phyloP scores from a whole-genome alignment of 2,888 invertebrate species.

The Heliconius hortense region DNA sequence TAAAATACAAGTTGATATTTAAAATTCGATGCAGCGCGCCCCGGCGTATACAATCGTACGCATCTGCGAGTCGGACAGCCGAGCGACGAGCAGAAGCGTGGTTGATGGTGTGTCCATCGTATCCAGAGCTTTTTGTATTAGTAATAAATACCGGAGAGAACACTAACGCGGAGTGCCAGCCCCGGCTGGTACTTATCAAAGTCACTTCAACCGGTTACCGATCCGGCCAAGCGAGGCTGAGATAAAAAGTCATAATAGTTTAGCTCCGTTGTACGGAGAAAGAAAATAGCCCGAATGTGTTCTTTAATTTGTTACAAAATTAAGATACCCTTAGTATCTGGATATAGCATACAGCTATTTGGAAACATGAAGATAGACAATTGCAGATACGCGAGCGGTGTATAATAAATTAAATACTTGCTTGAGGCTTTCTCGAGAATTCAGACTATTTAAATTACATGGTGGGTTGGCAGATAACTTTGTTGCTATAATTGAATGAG shows the following conservation, averaged over 20 bases:
- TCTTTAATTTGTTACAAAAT: constrained; percentile 34
- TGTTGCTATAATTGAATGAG: constrained; percentile 21
- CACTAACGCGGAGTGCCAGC: constrained; percentile 30
- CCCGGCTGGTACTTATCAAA: constrained; percentile 53
- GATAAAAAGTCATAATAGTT: constrained; percentile 61
- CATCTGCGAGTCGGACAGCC: constrained; percentile 38
- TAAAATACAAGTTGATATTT: constrained; percentile 36
- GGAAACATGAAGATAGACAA: constrained; percentile 26
- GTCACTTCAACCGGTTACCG: constrained; percentile 71
- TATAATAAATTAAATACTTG: constrained; percentile 32
- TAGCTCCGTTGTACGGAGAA: constrained; percentile 53
- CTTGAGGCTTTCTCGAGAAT: constrained; percentile 20
- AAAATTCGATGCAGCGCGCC: constrained; percentile 37
- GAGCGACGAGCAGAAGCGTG: constrained; percentile 31
- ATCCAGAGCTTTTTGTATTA: constrained; percentile 32
- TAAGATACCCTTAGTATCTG: constrained; percentile 26
- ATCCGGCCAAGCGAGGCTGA: constrained; percentile 58
- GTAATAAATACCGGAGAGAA: not conserved
- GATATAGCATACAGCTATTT: constrained; percentile 10
- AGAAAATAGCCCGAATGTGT: constrained; percentile 36
- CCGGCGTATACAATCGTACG: constrained; percentile 34
- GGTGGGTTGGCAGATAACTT: constrained; percentile 22
- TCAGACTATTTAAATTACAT: constrained; percentile 25
- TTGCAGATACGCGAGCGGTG: constrained; percentile 25
- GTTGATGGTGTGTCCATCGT: constrained; percentile 38